These are phyloP conservation scores for Telenomus remus DNA, from an alignment of 1,140 invertebrate species.

Conservation along the genomic window DNA sequence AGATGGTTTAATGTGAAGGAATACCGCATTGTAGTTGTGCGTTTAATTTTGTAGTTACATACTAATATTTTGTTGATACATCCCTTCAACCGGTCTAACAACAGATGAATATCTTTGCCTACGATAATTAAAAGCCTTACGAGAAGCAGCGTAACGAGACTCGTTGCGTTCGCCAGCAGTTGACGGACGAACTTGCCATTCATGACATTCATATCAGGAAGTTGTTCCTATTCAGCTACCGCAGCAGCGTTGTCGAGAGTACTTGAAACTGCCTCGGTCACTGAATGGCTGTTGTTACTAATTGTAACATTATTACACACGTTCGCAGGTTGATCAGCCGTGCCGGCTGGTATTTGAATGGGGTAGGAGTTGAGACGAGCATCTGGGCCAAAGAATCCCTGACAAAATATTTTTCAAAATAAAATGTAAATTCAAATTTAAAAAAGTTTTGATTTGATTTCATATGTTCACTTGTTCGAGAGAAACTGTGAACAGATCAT, in stretches of 20 bases:
- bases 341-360: constrained; percentile 54
- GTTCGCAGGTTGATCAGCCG: constrained; percentile 36
- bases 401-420: not conserved
- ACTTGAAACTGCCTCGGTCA: constrained; percentile 52
- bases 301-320: constrained; percentile 29
- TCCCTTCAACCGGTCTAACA: constrained; percentile 92
- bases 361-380: constrained; percentile 3
- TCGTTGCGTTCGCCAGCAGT: constrained; percentile 85
- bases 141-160: constrained; percentile 90
- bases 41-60: too few species aligned
- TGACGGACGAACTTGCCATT: constrained; percentile 88
- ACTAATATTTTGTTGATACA: constrained; percentile 80
- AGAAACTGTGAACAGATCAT: constrained; percentile 79
- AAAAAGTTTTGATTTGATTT: not conserved
- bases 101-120: constrained; percentile 91
- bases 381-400: constrained; percentile 63
- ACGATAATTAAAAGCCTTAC: constrained; percentile 89
- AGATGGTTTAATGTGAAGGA: too few species aligned
- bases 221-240: constrained; percentile 75
- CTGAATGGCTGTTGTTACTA: constrained; percentile 58
- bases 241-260: constrained; percentile 59
- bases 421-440: constrained; percentile 7
- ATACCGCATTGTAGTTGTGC: too few species aligned
- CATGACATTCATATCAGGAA: constrained; percentile 81
- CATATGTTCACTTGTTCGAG: constrained; percentile 61